phyloP scores from a whole-genome alignment of 2,113 vertebrate genomes.

The Cheilinus undulatus region DNA sequence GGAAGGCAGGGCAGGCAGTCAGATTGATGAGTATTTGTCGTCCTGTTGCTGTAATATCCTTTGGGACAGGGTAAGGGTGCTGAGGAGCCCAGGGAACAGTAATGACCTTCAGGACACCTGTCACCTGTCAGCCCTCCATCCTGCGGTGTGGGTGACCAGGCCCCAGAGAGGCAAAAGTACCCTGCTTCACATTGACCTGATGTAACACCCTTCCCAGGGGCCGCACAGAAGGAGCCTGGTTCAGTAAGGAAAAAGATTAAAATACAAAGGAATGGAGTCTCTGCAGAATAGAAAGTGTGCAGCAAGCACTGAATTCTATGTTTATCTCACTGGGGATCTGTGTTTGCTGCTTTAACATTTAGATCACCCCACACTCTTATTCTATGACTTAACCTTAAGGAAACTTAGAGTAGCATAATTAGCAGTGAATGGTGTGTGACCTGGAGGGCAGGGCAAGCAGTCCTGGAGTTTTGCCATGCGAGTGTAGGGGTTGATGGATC shows the following conservation, averaged over 20 bases:
- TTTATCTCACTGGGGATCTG: not conserved
- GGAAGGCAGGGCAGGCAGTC: conserved; percentile 86
- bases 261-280: not conserved
- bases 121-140: conserved; percentile 81
- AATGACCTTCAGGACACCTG: conserved; percentile 85
- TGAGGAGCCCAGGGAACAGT: conserved; percentile 85
- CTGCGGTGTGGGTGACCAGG: conserved; percentile 75
- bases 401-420: conserved; percentile 17
- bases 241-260: not conserved
- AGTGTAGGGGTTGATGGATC: conserved; percentile 85
- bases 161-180: conserved; percentile 84
- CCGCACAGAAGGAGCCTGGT: conserved; percentile 85
- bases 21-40: conserved; percentile 75
- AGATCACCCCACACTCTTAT: not conserved
- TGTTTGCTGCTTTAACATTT: not conserved
- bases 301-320: not conserved
- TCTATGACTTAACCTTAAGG: conserved; percentile 17
- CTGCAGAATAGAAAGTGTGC: not conserved
- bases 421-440: conserved; percentile 72
- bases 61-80: conserved; percentile 82
- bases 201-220: conserved; percentile 74
- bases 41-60: conserved; percentile 85
- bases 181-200: conserved; percentile 85
- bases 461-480: conserved; percentile 77
- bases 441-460: conserved; percentile 89